These are phyloP conservation scores for Auanema sp. DNA, from an alignment of 2,888 invertebrate species.

Conservation along the genomic window DNA sequence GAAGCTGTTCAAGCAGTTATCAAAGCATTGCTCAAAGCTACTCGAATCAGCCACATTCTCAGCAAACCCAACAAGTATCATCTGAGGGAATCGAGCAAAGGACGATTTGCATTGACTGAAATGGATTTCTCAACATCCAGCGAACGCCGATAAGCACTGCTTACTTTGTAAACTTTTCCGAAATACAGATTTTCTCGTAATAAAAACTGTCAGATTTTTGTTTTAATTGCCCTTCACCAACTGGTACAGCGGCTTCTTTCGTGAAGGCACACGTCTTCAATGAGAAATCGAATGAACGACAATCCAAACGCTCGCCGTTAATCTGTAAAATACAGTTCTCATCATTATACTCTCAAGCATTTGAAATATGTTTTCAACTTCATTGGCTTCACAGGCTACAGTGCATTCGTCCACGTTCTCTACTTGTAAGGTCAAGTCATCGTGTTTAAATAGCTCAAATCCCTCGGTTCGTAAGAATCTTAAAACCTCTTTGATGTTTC, in stretches of 20 bases:
- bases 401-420: slow-evolving; percentile 48
- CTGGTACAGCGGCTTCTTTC: slow-evolving; percentile 59
- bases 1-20: slow-evolving; percentile 61
- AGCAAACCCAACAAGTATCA: slow-evolving; percentile 64
- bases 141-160: background rate
- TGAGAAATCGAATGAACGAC: slow-evolving; percentile 59
- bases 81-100: slow-evolving; percentile 61
- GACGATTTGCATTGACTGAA: slow-evolving; percentile 50
- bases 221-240: slow-evolving; percentile 62
- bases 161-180: slow-evolving; percentile 23
- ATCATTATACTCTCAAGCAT: slow-evolving; percentile 9
- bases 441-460: slow-evolving; percentile 57
- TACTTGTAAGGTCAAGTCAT: slow-evolving; percentile 41
- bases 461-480: slow-evolving; percentile 57
- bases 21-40: slow-evolving; percentile 62
- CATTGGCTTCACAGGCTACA: slow-evolving; percentile 46
- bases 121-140: slow-evolving; percentile 1
- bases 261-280: slow-evolving; percentile 36
- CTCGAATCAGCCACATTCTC: slow-evolving; percentile 62
- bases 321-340: slow-evolving; percentile 27
- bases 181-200: slow-evolving; percentile 62
- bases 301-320: slow-evolving; percentile 42
- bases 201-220: slow-evolving; percentile 54
- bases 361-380: slow-evolving; percentile 24
- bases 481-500: background rate